These are phyloP conservation scores for Ametastegia equiseti DNA, from an alignment of 2,888 invertebrate genomes.

Conservation along the genomic window DNA sequence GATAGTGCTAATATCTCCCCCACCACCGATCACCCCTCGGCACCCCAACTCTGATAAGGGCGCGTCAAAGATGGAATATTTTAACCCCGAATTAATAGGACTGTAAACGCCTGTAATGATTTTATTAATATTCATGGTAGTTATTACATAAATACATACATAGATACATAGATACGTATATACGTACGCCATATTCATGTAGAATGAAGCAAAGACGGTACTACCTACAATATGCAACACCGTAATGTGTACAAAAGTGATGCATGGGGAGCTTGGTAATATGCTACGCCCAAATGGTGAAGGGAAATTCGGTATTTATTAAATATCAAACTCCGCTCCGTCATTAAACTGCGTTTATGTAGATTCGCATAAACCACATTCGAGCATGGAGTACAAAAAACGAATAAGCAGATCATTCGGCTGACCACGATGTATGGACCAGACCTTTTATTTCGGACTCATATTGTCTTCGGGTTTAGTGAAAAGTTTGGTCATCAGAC, in stretches of 20 bases:
- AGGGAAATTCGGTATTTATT: conserved; percentile 28
- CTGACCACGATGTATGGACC: too few relatives aligned
- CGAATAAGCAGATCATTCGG: not conserved
- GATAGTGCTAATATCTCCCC: conserved; percentile 72
- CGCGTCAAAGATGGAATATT: conserved; percentile 70
- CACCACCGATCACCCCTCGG: conserved; percentile 13
- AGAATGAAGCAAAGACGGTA: not conserved
- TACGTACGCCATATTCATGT: too few relatives aligned
- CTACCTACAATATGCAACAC: not conserved
- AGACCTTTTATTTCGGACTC: too few relatives aligned
- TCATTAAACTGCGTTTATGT: not conserved
- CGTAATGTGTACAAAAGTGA: not conserved
- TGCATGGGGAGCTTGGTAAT: not conserved
- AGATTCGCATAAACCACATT: not conserved
- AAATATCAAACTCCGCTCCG: not conserved
- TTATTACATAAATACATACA: conserved; percentile 25
- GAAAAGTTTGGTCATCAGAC: too few relatives aligned
- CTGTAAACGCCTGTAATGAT: conserved; percentile 73
- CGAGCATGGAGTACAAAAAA: not conserved
- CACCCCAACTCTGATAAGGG: conserved; percentile 66
- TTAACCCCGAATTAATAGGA: conserved; percentile 73
- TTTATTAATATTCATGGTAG: conserved; percentile 74
- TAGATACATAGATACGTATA: not conserved
- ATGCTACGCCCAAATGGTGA: not conserved
- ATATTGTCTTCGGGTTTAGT: too few relatives aligned